Conservation (phyloP, 2,797 vertebrate species). For the Gymnocypris eckloni region DNA sequence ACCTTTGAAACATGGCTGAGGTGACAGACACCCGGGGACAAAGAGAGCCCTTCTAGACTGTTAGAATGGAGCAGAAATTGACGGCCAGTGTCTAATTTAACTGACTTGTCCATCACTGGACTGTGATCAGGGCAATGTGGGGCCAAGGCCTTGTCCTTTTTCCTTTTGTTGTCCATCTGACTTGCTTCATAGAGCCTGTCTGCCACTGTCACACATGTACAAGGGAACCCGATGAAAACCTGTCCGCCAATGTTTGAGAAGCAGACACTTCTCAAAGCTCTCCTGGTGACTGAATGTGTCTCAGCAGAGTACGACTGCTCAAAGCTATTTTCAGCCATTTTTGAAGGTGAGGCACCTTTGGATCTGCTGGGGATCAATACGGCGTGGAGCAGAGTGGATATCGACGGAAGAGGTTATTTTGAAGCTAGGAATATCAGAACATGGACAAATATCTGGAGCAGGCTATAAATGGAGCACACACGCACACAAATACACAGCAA, state of each 20-base stretch:
- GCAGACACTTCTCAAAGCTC: slow-evolving; percentile 6
- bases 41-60: slow-evolving; percentile 14
- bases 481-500: neutral
- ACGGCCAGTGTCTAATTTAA: slow-evolving; percentile 40
- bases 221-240: slow-evolving; percentile 14
- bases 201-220: slow-evolving; percentile 12
- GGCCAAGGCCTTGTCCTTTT: slow-evolving; percentile 33
- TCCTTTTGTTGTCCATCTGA: slow-evolving; percentile 21
- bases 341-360: slow-evolving; percentile 12
- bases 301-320: neutral
- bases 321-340: slow-evolving; percentile 38
- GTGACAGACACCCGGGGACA: slow-evolving; percentile 25
- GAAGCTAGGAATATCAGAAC: slow-evolving; percentile 5
- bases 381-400: neutral
- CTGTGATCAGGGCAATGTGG: slow-evolving; percentile 34
- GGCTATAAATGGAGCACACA: neutral
- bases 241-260: slow-evolving; percentile 10
- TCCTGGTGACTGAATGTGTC: neutral
- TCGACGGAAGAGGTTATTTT: neutral
- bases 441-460: neutral
- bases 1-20: neutral
- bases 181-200: neutral
- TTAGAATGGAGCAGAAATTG: slow-evolving; percentile 30
- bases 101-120: slow-evolving; percentile 32
- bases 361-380: slow-evolving; percentile 10